A percentile compares a stretch with the other conserved stretches of the same genome.
Conservation (phyloP, 1,140 invertebrate genomes). For the Semibalanus balanoides region DNA sequence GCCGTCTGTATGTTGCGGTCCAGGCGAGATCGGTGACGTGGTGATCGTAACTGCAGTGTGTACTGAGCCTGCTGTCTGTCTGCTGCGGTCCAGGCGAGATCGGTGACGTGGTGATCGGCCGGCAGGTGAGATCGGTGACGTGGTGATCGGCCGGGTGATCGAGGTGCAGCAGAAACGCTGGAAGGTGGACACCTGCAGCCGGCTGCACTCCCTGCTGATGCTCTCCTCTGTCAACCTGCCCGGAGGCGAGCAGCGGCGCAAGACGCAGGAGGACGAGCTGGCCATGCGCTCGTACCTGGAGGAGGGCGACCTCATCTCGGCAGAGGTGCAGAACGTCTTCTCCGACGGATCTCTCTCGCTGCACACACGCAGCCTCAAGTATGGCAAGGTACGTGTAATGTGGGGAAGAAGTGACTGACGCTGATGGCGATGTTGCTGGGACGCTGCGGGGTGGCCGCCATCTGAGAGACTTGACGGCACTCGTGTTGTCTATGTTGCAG, state of each 20-base stretch:
- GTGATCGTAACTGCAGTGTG: slow-evolving; percentile 73
- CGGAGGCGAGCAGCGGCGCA: slow-evolving; percentile 76
- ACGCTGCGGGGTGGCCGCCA: no score
- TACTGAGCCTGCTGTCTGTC: not conserved
- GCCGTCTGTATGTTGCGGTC: no score
- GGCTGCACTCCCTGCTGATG: slow-evolving; percentile 72
- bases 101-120: not conserved
- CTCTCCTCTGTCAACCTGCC: slow-evolving; percentile 93
- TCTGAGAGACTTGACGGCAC: no score
- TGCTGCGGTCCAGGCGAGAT: not conserved
- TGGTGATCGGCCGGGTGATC: slow-evolving; percentile 82
- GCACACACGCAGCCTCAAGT: slow-evolving; percentile 90
- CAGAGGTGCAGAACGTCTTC: slow-evolving; percentile 88
- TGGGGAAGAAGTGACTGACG: no score
- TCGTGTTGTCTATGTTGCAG: no score
- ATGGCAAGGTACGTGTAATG: slow-evolving; percentile 63
- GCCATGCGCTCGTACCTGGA: slow-evolving; percentile 89
- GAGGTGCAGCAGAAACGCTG: slow-evolving; percentile 83
- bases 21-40: slow-evolving; percentile 29
- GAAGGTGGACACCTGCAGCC: slow-evolving; percentile 88
- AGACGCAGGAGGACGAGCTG: slow-evolving; percentile 91
- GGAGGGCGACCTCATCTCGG: slow-evolving; percentile 94
- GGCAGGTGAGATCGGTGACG: slow-evolving; percentile 82
- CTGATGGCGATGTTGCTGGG: no score
- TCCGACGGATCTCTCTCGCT: slow-evolving; percentile 81